Conservation (phyloP, 2,113 vertebrate species). For the Pelmatolapia mariae region DNA sequence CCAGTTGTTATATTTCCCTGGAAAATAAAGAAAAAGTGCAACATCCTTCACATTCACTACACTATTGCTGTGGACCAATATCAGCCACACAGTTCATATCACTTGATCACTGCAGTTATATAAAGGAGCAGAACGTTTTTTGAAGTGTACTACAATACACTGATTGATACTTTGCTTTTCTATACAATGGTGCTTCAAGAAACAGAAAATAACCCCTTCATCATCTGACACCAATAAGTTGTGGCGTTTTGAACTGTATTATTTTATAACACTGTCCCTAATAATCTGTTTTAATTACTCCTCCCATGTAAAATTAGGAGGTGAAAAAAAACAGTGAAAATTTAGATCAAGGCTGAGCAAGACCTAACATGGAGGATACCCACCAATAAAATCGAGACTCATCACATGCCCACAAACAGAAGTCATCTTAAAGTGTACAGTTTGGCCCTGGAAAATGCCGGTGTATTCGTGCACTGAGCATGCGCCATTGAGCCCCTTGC, state of each 20-base stretch:
- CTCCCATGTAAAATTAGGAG: neutral
- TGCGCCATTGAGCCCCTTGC: slow-evolving; percentile 87
- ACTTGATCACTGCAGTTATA: neutral
- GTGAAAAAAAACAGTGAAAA: neutral
- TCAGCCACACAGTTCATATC: neutral
- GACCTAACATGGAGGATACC: neutral
- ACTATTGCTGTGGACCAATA: neutral
- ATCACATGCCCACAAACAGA: slow-evolving; percentile 97
- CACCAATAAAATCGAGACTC: slow-evolving; percentile 96
- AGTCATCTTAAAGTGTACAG: slow-evolving; percentile 90
- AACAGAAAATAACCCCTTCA: neutral
- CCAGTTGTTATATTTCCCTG: slow-evolving; percentile 98
- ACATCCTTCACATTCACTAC: neutral
- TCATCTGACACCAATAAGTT: neutral
- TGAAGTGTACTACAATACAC: neutral
- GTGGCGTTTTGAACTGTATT: neutral
- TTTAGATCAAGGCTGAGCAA: neutral
- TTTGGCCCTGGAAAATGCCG: slow-evolving; percentile 83
- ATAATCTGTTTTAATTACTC: neutral
- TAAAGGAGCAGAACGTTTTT: neutral
- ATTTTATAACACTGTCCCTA: neutral
- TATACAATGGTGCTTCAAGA: neutral
- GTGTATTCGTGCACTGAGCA: slow-evolving; percentile 92
- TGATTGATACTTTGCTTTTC: neutral
- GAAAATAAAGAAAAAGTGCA: neutral